Evolutionary conservation across 2,113 vertebrate species (phyloP), one percentile per base, ranked within the genome.

Genomic region (Panurus biarmicus): DNA sequence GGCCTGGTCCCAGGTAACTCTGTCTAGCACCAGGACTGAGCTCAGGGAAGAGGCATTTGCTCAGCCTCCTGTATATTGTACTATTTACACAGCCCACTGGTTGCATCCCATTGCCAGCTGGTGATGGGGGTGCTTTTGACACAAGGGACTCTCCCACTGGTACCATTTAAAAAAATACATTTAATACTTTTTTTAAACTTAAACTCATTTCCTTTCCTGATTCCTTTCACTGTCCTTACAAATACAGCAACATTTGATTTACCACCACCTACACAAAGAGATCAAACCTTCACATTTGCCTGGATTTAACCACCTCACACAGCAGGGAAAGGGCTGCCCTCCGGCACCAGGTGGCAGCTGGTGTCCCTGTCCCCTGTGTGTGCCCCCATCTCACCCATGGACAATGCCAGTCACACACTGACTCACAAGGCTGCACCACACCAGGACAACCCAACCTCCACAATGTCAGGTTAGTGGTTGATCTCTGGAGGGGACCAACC

Each of bases 151-250:
- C 51, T 89, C 66, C 65, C 72, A 85, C 36, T 64, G 95, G 83
- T 95, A 90, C 88, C 69, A 81, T 70, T 85, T 45, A 64, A 71
- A 94, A 85, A 89, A 87, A 90, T 61, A 87, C 33, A 80, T 42
- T 58, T 64, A 61, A 79, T 69, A 72, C 33, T 66, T 61, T 10
- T 29, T 33, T 62, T 14, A 38, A 91, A 90, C 26, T 78, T 85
- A 53, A 87, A 83, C 26, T 77, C 11, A 35, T 92, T 90, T 72
- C 40, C 72, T 94, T 90, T 96, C 79, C 92, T 56, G 57, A 87
- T 91, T 94, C 77, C 64, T 81, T 90, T 77, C 57, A 40, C 71
- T 79, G 42, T 83, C 75, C 40, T 95, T 82, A 60, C 31, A 40
- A 72, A 87, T 14, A 69, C 2, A 1, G 71, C 5, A 13, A 75